Evolutionary conservation across 1,140 invertebrate species (phyloP).

Genomic region (Ditylenchus dipsaci): DNA sequence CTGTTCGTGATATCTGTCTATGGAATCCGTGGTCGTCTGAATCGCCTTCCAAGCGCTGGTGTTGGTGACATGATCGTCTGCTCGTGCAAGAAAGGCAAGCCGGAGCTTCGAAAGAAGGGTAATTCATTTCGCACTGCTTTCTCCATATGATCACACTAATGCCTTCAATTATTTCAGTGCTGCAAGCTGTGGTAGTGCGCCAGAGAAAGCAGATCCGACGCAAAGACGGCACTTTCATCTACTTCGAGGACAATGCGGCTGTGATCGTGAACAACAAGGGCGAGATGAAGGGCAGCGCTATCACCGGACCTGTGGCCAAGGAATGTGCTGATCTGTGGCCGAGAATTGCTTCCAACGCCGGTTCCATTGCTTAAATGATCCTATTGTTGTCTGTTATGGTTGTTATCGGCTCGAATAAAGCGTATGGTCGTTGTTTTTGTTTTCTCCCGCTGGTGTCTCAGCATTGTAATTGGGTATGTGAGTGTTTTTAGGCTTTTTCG

Average conservation of each 20-base stretch:
- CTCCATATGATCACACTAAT: too few species aligned
- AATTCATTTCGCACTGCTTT: slow-evolving; percentile 41
- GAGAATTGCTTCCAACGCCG: slow-evolving; percentile 95
- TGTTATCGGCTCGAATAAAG: too few species aligned
- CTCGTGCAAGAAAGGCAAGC: slow-evolving; percentile 98
- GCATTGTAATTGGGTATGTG: too few species aligned
- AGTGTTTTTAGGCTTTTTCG: too few species aligned
- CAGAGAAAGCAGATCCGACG: slow-evolving; percentile 94
- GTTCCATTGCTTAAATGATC: slow-evolving; percentile 77
- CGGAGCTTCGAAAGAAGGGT: slow-evolving; percentile 97
- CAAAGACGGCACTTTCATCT: slow-evolving; percentile 97
- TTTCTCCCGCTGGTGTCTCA: too few species aligned
- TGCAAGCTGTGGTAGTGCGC: slow-evolving; percentile 96
- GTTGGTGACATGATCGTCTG: slow-evolving; percentile 98
- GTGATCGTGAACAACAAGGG: slow-evolving; percentile 99
- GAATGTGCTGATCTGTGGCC: slow-evolving; percentile 99
- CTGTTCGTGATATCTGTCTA: slow-evolving; percentile 97
- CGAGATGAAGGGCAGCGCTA: slow-evolving; percentile 99
- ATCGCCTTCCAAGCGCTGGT: slow-evolving; percentile 90
- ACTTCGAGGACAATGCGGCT: slow-evolving; percentile 99
- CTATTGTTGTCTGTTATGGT: neutral
- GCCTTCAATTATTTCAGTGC: slow-evolving; percentile 67
- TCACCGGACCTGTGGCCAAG: slow-evolving; percentile 98
- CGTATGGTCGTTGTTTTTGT: slow-evolving; percentile 3
- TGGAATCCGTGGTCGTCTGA: slow-evolving; percentile 92